Conservation (phyloP, 2,797 vertebrate species). For the Brachyrhaphis roseni region DNA sequence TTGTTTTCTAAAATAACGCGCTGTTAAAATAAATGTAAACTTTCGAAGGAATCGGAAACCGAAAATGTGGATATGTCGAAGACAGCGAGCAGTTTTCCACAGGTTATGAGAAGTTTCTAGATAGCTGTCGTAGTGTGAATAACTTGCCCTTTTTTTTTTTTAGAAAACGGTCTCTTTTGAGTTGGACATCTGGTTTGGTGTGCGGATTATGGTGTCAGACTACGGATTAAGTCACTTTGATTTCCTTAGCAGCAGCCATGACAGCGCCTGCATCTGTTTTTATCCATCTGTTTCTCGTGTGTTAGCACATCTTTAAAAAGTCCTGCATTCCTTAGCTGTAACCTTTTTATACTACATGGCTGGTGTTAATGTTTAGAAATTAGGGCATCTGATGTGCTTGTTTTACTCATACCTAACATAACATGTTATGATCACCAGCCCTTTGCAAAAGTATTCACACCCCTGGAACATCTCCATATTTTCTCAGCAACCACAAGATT, state of each 20-base stretch:
- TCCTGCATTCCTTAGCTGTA: slow-evolving; percentile 50
- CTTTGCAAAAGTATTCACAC: background rate
- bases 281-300: slow-evolving; percentile 72
- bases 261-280: slow-evolving; percentile 73
- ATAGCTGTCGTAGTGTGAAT: slow-evolving; percentile 36
- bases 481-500: background rate
- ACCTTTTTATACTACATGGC: background rate
- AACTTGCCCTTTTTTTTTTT: slow-evolving; percentile 36
- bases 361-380: background rate
- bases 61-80: slow-evolving; percentile 26
- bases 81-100: slow-evolving; percentile 41
- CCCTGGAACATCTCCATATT: background rate
- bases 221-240: slow-evolving; percentile 70
- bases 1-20: background rate
- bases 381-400: background rate
- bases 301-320: slow-evolving; percentile 59
- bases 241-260: slow-evolving; percentile 68
- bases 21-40: slow-evolving; percentile 27
- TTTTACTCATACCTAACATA: background rate
- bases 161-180: slow-evolving; percentile 32
- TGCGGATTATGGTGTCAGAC: slow-evolving; percentile 68
- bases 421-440: background rate
- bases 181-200: slow-evolving; percentile 59
- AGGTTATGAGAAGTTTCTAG: slow-evolving; percentile 64
- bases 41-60: slow-evolving; percentile 35